These are phyloP conservation scores for Melanotaenia trifasciata DNA, from an alignment of 2,797 vertebrate genomes.

Conservation along the genomic window DNA sequence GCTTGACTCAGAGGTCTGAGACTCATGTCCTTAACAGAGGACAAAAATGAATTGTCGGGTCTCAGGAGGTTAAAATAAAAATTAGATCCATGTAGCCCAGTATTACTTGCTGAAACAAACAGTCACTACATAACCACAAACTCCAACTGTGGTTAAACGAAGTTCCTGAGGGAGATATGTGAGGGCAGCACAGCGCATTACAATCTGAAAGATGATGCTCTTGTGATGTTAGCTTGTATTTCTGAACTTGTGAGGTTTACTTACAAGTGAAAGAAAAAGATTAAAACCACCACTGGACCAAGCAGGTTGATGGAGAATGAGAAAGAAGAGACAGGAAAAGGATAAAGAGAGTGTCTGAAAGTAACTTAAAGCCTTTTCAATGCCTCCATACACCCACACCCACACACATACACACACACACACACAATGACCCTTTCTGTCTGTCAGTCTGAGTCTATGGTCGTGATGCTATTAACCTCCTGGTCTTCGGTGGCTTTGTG, in stretches of 20 bases:
- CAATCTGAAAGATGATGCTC: background rate
- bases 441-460: slow-evolving; percentile 27
- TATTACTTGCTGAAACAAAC: no score
- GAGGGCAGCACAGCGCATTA: slow-evolving; percentile 17
- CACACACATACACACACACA: background rate
- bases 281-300: background rate
- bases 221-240: background rate
- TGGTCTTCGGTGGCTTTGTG: slow-evolving; percentile 28
- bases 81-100: no score
- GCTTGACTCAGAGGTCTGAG: no score
- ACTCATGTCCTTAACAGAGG: no score
- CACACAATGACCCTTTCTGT: slow-evolving; percentile 4
- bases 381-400: slow-evolving; percentile 1
- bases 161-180: slow-evolving; percentile 2
- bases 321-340: background rate
- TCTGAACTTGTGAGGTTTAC: background rate
- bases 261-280: background rate
- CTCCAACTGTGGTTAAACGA: no score
- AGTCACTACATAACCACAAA: no score
- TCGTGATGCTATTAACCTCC: slow-evolving; percentile 36
- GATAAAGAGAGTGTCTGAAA: background rate
- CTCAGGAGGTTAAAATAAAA: no score
- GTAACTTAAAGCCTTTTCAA: background rate
- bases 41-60: no score
- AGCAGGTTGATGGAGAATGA: background rate